phyloP scores from a whole-genome alignment of 2,888 invertebrate species.

The Platypus cylindrus region DNA sequence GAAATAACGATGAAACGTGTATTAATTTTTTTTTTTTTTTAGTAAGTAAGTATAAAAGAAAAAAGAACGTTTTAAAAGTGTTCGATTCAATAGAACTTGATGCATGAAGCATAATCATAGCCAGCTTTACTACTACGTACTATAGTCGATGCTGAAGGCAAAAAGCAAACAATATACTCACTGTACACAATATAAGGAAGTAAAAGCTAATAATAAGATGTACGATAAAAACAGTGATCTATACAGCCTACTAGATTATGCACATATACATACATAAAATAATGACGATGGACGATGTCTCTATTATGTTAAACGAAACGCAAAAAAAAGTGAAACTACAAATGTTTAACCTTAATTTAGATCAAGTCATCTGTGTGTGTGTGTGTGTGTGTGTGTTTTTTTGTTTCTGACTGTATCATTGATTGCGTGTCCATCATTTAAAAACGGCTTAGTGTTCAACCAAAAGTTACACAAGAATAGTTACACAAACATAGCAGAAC shows the following conservation, averaged over 20 bases:
- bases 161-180: constrained; percentile 11
- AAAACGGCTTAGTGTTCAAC: no score
- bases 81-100: constrained; percentile 9
- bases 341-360: no score
- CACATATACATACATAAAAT: no score
- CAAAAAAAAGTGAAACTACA: constrained; percentile 7
- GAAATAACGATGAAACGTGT: constrained; percentile 6
- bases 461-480: constrained; percentile 21
- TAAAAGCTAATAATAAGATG: constrained; percentile 9
- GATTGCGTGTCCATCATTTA: no score
- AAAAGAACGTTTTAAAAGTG: constrained; percentile 5
- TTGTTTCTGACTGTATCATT: no score
- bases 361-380: no score
- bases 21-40: constrained; percentile 6
- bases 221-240: constrained; percentile 9
- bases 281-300: constrained; percentile 10
- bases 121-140: no score
- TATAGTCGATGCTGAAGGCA: constrained; percentile 9
- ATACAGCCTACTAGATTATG: no score
- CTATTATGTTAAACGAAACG: constrained; percentile 10
- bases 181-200: constrained; percentile 11
- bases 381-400: no score
- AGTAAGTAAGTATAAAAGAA: no score
- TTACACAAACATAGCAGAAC: constrained; percentile 22
- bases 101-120: constrained; percentile 10